Conservation (phyloP, 2,888 invertebrate species). For the Leucophenga maculata region DNA sequence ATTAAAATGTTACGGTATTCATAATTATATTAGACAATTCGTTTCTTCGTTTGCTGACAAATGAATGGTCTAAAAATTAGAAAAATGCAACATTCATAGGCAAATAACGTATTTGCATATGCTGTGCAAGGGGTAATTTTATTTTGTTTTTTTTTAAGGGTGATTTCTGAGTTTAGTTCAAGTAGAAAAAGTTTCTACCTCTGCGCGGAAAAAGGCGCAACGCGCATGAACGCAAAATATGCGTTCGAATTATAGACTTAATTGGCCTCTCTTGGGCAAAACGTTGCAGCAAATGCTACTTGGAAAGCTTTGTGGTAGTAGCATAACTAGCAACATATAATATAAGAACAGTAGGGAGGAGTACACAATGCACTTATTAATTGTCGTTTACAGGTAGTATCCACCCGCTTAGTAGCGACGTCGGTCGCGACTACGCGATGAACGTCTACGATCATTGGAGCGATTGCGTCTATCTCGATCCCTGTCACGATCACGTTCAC, state of each 20-base stretch:
- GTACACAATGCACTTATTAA: not conserved
- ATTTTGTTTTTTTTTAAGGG: too few species aligned
- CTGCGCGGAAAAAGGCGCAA: too few species aligned
- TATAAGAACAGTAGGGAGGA: not conserved
- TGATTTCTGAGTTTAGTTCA: too few species aligned
- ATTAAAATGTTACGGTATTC: constrained; percentile 18
- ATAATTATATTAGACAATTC: not conserved
- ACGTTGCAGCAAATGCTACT: not conserved
- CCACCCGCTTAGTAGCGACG: constrained; percentile 65
- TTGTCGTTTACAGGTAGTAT: not conserved
- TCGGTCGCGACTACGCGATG: constrained; percentile 69
- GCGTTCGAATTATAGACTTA: too few species aligned
- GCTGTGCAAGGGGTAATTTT: too few species aligned
- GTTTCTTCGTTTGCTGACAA: not conserved
- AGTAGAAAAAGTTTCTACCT: too few species aligned
- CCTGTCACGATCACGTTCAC: constrained; percentile 58
- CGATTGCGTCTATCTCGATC: constrained; percentile 49
- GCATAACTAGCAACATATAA: not conserved
- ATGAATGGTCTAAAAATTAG: constrained; percentile 6
- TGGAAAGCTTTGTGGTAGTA: not conserved
- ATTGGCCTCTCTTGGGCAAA: too few species aligned
- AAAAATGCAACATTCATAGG: not conserved
- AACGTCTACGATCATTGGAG: constrained; percentile 63
- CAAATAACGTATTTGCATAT: not conserved
- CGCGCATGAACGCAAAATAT: too few species aligned